Conservation (phyloP, 2,888 invertebrate genomes). For the Drosophila cracens region DNA sequence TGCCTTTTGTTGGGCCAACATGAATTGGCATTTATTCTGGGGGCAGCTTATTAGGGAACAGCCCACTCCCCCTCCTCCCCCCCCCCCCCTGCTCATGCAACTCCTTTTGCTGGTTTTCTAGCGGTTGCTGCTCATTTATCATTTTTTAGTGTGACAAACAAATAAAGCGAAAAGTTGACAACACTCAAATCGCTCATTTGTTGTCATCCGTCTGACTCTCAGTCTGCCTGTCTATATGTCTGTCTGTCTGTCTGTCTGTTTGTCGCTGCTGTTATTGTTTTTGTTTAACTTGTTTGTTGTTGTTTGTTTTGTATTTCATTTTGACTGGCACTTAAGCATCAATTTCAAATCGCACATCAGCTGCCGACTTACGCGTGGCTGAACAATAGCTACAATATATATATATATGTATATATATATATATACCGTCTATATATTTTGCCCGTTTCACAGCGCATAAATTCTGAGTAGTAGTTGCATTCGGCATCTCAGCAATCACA, state of each 20-base stretch:
- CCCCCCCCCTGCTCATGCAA: neutral
- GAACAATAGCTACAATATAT: slow-evolving; percentile 28
- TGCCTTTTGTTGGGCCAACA: slow-evolving; percentile 30
- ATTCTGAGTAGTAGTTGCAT: slow-evolving; percentile 24
- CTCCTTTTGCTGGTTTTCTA: slow-evolving; percentile 2
- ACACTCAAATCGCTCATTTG: slow-evolving; percentile 71
- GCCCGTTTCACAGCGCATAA: slow-evolving; percentile 44
- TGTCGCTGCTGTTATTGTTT: slow-evolving; percentile 37
- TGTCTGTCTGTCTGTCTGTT: slow-evolving; percentile 6
- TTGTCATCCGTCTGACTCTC: slow-evolving; percentile 63
- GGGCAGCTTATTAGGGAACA: slow-evolving; percentile 17
- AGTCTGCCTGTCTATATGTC: slow-evolving; percentile 30
- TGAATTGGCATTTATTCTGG: slow-evolving; percentile 60
- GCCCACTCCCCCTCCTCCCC: neutral
- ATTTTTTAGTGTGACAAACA: slow-evolving; percentile 62
- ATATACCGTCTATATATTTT: neutral
- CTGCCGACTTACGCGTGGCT: slow-evolving; percentile 72
- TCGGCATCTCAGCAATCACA: slow-evolving; percentile 25
- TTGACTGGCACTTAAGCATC: slow-evolving; percentile 72
- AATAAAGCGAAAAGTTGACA: slow-evolving; percentile 63
- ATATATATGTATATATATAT: slow-evolving; percentile 5
- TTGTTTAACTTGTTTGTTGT: slow-evolving; percentile 1
- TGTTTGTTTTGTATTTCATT: slow-evolving; percentile 45
- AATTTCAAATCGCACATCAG: slow-evolving; percentile 68
- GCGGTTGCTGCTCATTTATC: slow-evolving; percentile 65